Evolutionary conservation across 2,113 vertebrate species (phyloP).

Genomic region (Sinocyclocheilus grahami): DNA sequence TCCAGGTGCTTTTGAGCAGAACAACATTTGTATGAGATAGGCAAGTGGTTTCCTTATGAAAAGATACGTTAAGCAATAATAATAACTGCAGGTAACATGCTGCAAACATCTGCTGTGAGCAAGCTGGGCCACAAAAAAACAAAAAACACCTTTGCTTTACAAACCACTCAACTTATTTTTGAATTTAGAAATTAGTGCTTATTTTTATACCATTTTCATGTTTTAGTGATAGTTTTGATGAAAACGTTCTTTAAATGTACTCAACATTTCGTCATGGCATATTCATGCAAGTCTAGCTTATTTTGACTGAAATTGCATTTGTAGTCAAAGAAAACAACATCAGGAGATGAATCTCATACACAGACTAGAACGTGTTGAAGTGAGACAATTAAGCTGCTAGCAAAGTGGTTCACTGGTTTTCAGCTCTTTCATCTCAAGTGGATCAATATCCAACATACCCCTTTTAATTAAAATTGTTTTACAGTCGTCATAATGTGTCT

Average conservation of each 20-base stretch:
- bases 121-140: neutral
- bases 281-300: neutral
- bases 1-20: conserved; percentile 20
- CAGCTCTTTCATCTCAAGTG: neutral
- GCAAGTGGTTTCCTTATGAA: neutral
- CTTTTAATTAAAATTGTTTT: neutral
- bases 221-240: neutral
- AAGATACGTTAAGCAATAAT: neutral
- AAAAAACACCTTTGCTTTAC: too few species aligned
- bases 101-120: conserved; percentile 3
- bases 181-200: neutral
- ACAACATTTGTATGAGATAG: neutral
- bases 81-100: neutral
- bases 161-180: neutral
- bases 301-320: neutral
- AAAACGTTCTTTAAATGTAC: neutral
- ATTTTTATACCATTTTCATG: neutral
- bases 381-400: neutral
- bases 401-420: neutral
- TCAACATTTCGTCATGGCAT: neutral
- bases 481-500: neutral
- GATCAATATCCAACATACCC: neutral
- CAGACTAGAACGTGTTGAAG: neutral
- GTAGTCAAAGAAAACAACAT: neutral
- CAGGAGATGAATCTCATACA: neutral